Evolutionary conservation across 2,797 vertebrate genomes (phyloP).

Genomic region (Dipus sagitta): DNA sequence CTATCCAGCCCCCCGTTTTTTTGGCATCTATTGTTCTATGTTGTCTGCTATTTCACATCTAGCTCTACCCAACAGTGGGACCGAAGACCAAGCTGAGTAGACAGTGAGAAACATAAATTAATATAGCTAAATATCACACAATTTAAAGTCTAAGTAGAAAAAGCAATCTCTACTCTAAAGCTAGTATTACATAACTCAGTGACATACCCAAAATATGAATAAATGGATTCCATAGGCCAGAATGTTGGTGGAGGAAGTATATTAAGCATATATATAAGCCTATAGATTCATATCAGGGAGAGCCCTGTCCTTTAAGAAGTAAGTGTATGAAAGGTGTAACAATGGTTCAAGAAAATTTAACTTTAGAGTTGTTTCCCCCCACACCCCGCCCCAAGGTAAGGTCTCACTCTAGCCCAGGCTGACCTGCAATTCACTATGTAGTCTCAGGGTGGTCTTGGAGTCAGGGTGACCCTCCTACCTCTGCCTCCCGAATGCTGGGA

Average conservation of each 20-base stretch:
- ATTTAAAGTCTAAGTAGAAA: not conserved
- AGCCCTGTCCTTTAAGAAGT: not conserved
- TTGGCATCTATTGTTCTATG: conserved; percentile 12
- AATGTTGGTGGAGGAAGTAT: not conserved
- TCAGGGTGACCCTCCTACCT: too few relatives aligned
- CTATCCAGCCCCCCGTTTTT: conserved; percentile 15
- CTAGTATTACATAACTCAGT: not conserved
- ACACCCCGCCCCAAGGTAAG: too few relatives aligned
- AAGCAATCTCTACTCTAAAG: not conserved
- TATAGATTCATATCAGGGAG: not conserved
- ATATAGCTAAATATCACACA: not conserved
- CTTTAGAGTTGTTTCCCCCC: too few relatives aligned
- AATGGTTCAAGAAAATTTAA: not conserved
- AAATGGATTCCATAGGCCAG: not conserved
- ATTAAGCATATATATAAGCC: conserved; percentile 22
- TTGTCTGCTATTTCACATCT: conserved; percentile 33
- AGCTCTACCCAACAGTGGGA: not conserved
- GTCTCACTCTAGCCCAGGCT: too few relatives aligned
- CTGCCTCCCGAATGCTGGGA: too few relatives aligned
- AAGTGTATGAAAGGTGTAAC: not conserved
- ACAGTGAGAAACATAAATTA: not conserved
- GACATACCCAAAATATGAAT: not conserved
- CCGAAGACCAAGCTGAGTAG: conserved; percentile 10
- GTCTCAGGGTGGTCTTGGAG: too few relatives aligned
- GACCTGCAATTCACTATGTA: too few relatives aligned